phyloP scores from a whole-genome alignment of 2,888 invertebrate species.

The Drosophila colorata region DNA sequence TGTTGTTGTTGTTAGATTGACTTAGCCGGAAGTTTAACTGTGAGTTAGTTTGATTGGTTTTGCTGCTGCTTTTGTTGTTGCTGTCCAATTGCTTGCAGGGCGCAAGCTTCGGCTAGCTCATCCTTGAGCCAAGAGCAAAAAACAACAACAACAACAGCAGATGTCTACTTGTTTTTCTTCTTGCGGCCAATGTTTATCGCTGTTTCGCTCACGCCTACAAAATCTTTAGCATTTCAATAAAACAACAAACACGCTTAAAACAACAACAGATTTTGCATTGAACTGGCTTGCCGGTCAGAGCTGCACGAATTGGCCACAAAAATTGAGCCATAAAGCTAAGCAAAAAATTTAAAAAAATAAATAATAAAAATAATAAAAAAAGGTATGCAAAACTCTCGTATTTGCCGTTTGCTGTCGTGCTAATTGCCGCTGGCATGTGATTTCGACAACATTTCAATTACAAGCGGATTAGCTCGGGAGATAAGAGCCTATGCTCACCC shows the following conservation, averaged over 20 bases:
- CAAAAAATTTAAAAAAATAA: conserved; percentile 9
- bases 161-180: conserved; percentile 5
- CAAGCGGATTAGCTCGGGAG: conserved; percentile 28
- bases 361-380: conserved; percentile 45
- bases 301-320: conserved; percentile 26
- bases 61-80: too few relatives aligned
- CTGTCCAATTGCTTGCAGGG: conserved; percentile 20
- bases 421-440: conserved; percentile 74
- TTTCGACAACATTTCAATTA: conserved; percentile 71
- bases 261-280: conserved; percentile 20
- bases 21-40: conserved; percentile 43
- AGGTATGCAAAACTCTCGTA: conserved; percentile 15
- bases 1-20: conserved; percentile 23
- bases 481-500: conserved; percentile 13
- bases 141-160: background rate
- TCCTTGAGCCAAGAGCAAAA: conserved; percentile 36
- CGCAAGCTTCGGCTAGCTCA: conserved; percentile 12
- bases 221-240: conserved; percentile 36
- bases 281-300: conserved; percentile 34
- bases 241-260: conserved; percentile 8
- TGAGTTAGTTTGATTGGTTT: conserved; percentile 14
- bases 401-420: conserved; percentile 46
- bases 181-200: conserved; percentile 12
- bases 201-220: conserved; percentile 30
- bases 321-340: conserved; percentile 41